Evolutionary conservation across 2,888 invertebrate species (phyloP).

Genomic region (Polylopha cassiicola): DNA sequence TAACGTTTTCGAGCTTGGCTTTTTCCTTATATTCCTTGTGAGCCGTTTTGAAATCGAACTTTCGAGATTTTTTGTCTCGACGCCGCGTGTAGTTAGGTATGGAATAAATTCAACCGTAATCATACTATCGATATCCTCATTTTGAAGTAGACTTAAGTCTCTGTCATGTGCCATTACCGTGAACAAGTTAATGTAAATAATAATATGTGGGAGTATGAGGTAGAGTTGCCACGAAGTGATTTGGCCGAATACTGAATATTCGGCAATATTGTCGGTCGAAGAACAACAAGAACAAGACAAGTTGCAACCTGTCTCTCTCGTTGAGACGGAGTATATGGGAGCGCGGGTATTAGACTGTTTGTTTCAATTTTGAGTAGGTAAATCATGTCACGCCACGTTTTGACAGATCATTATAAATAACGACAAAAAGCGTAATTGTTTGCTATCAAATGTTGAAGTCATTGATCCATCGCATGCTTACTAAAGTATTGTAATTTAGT

Average conservation of each 20-base stretch:
- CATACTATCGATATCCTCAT: conserved; percentile 16
- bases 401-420: too few relatives aligned
- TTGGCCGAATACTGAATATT: too few relatives aligned
- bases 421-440: too few relatives aligned
- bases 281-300: too few relatives aligned
- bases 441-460: too few relatives aligned
- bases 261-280: too few relatives aligned
- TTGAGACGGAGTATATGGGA: too few relatives aligned
- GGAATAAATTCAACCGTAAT: conserved; percentile 31
- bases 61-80: conserved; percentile 33
- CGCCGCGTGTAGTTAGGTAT: conserved; percentile 16
- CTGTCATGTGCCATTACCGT: conserved; percentile 54
- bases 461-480: too few relatives aligned
- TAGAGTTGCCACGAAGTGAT: conserved; percentile 3
- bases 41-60: conserved; percentile 28
- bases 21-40: conserved; percentile 33
- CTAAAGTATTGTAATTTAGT: too few relatives aligned
- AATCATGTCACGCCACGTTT: neutral
- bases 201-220: conserved; percentile 21
- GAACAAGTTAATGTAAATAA: conserved; percentile 59
- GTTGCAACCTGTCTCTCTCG: too few relatives aligned
- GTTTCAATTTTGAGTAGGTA: conserved; percentile 4
- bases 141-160: conserved; percentile 19
- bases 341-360: too few relatives aligned
- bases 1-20: conserved; percentile 48